These are phyloP conservation scores for Misgurnus mizolepis DNA, from an alignment of 2,113 vertebrate genomes.

Conservation along the genomic window DNA sequence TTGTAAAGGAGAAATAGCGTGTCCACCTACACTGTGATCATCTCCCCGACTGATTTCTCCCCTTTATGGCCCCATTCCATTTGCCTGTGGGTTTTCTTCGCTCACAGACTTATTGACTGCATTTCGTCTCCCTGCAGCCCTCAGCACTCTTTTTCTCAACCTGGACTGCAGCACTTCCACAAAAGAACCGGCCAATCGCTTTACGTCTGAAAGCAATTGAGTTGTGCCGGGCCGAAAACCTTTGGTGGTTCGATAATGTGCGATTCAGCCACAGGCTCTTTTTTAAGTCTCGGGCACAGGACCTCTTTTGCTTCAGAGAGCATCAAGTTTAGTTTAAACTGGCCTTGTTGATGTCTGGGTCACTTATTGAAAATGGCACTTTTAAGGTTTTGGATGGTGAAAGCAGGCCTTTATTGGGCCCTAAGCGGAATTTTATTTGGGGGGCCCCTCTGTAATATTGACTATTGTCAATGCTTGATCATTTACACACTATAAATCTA, in stretches of 20 bases:
- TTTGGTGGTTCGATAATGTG: conserved; percentile 30
- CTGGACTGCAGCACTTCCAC: conserved; percentile 6
- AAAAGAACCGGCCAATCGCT: conserved; percentile 28
- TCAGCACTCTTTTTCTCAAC: conserved; percentile 1
- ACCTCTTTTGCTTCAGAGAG: conserved; percentile 23
- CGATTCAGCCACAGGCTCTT: conserved; percentile 35
- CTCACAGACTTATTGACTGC: conserved; percentile 36
- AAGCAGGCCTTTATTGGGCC: not conserved
- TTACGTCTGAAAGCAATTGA: conserved; percentile 29
- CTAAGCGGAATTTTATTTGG: no score
- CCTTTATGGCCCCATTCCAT: conserved; percentile 26
- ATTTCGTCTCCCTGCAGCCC: conserved; percentile 19
- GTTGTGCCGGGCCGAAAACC: conserved; percentile 18
- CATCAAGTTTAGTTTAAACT: conserved; percentile 12
- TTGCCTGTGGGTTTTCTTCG: conserved; percentile 38
- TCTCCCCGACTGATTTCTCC: conserved; percentile 11
- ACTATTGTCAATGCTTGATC: no score
- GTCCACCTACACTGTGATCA: conserved; percentile 28
- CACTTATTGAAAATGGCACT: conserved; percentile 37
- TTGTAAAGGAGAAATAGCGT: conserved; percentile 39
- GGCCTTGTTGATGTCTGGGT: conserved; percentile 28
- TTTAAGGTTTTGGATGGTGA: conserved; percentile 15
- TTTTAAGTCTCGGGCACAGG: conserved; percentile 31
- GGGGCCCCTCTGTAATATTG: no score
- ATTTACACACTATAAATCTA: no score